These are phyloP conservation scores for Atethmia centrago DNA, from an alignment of 2,888 invertebrate genomes.

Conservation along the genomic window DNA sequence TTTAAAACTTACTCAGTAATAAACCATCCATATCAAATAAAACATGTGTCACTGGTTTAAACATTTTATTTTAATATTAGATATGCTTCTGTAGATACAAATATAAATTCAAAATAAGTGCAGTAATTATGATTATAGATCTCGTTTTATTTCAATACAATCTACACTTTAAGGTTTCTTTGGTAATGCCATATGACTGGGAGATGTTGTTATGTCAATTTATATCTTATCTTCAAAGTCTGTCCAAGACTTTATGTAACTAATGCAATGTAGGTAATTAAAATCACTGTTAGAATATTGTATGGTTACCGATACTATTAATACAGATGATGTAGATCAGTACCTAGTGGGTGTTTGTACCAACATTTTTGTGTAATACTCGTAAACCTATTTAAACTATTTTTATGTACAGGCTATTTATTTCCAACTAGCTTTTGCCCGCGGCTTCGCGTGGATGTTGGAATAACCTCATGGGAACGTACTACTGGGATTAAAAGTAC, in stretches of 20 bases:
- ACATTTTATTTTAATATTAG: slow-evolving; percentile 73
- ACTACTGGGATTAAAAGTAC: no score
- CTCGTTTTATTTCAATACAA: slow-evolving; percentile 13
- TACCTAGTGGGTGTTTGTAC: neutral
- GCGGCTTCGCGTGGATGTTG: no score
- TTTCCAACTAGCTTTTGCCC: no score
- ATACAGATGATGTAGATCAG: neutral
- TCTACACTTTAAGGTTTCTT: slow-evolving; percentile 20
- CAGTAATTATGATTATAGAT: slow-evolving; percentile 3
- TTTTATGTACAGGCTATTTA: no score
- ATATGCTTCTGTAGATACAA: neutral
- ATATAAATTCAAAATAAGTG: slow-evolving; percentile 1
- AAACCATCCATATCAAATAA: slow-evolving; percentile 88
- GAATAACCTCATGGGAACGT: no score
- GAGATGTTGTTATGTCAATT: slow-evolving; percentile 50
- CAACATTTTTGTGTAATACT: neutral
- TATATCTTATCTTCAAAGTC: slow-evolving; percentile 52
- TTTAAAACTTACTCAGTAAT: slow-evolving; percentile 81
- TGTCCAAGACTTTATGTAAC: slow-evolving; percentile 33
- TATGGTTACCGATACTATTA: slow-evolving; percentile 20
- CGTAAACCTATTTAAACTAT: no score
- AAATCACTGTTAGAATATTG: slow-evolving; percentile 28
- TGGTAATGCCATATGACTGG: slow-evolving; percentile 21
- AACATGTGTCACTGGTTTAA: slow-evolving; percentile 79
- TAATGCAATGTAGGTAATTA: slow-evolving; percentile 35